Evolutionary conservation across 2,797 vertebrate genomes (phyloP), one percentile per base, ranked within the genome.

Genomic region (Rhadinocentrus ornatus): DNA sequence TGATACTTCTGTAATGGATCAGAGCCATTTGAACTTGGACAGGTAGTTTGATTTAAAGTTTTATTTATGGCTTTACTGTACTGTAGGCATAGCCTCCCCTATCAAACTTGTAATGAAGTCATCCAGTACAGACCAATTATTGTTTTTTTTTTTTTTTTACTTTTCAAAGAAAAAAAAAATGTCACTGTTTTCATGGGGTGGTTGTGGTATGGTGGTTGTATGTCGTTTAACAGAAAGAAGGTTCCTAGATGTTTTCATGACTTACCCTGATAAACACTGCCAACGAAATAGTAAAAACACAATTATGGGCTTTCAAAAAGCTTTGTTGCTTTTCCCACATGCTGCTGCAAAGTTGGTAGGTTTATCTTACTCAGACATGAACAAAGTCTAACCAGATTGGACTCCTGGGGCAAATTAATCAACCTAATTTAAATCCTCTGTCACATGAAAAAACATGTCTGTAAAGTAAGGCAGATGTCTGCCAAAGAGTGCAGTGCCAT

Each of bases 21-120:
- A 18, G 55, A 79, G 18, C 50, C 13, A 61, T 80, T 83, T 56
- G 56, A 65, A 6, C 29, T 65, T 26, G 31, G 55, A 44, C 74
- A 85, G 53, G 55, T 62, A n/a, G 44, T 84, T 39, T 84, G 58
- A 71, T 79, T 59, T 24, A 86, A 69, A 52, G 71, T 82, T 44
- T n/a, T 71, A 78, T 61, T 75, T 74, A 72, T 66, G 69, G 63
- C 65, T 77, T 60, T 71, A 71, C 15, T 73, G 72, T 22, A 35
- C 39, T 41, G 15, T 44, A 46, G 44, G 44, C 44, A 9, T 8
- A 10, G 20, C n/a, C 2, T 46, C 20, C 44, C n/a, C 20, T 8
- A 46, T 46, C 4, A 41, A 18, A 41, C 15, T 41, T 41, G 16
- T 41, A 16, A 41, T 18, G 4, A 18, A 41, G 15, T 41, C 39